phyloP scores from a whole-genome alignment of 1,140 invertebrate species.

The Plutomurus gul region DNA sequence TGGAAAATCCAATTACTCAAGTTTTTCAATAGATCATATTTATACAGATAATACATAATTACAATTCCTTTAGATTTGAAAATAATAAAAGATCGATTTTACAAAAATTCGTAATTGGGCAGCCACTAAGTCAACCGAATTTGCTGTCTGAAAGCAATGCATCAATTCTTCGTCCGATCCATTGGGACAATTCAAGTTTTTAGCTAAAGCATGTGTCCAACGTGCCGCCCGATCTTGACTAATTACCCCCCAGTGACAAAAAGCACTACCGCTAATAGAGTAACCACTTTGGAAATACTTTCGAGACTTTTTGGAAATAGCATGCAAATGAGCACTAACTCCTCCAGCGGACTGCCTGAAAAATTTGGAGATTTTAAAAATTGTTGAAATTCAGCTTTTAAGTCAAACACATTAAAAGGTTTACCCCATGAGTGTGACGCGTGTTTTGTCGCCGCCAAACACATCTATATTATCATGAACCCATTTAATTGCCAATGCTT shows the following conservation, averaged over 20 bases:
- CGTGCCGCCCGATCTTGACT: background rate
- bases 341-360: conserved; percentile 16
- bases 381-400: no score
- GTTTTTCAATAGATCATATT: background rate
- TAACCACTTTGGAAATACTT: conserved; percentile 21
- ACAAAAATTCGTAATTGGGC: background rate
- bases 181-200: conserved; percentile 6
- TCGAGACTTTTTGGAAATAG: background rate
- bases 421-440: background rate
- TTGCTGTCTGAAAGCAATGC: background rate
- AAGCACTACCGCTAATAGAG: conserved; percentile 39
- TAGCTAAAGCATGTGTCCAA: background rate
- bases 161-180: background rate
- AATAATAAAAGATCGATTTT: background rate
- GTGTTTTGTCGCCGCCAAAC: background rate
- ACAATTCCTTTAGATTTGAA: background rate
- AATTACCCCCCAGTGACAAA: conserved; percentile 42
- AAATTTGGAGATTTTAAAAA: background rate
- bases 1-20: background rate
- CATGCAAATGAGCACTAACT: conserved; percentile 32
- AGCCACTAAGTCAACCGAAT: background rate
- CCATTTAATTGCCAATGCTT: background rate
- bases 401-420: no score
- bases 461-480: background rate
- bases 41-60: no score